phyloP scores from a whole-genome alignment of 1,140 invertebrate species.

The Magallana ariakensis region DNA sequence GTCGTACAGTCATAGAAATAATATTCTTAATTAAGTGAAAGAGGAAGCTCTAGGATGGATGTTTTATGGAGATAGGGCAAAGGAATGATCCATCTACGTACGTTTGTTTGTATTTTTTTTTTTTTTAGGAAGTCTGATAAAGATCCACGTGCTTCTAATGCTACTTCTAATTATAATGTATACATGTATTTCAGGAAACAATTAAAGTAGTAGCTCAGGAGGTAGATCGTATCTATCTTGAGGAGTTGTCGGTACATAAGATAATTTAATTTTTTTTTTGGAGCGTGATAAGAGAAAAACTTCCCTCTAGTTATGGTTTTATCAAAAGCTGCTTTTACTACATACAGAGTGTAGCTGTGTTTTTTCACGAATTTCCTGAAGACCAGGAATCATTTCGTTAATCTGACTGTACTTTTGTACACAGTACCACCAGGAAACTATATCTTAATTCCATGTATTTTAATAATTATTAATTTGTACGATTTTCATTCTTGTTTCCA shows the following conservation, averaged over 20 bases:
- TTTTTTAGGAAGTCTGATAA: too few relatives aligned
- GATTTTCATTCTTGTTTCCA: constrained; percentile 12
- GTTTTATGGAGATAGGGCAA: too few relatives aligned
- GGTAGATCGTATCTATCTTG: too few relatives aligned
- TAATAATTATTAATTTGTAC: not conserved
- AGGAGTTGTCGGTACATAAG: too few relatives aligned
- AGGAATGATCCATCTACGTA: too few relatives aligned
- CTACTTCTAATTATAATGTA: too few relatives aligned
- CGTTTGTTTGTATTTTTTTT: too few relatives aligned
- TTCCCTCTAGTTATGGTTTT: constrained; percentile 3
- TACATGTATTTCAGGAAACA: too few relatives aligned
- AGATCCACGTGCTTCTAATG: too few relatives aligned
- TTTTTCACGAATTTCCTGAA: not conserved
- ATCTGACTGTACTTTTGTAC: not conserved
- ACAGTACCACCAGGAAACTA: not conserved
- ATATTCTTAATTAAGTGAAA: not conserved
- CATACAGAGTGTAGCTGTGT: not conserved
- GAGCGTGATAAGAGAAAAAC: not conserved
- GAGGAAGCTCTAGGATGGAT: not conserved
- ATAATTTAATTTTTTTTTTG: too few relatives aligned
- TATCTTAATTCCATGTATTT: not conserved
- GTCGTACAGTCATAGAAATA: not conserved
- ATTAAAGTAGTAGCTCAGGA: too few relatives aligned
- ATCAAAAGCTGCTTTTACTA: constrained; percentile 1
- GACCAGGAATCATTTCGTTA: not conserved